Percentiles rank a stretch among this genome's conserved stretches.
These are phyloP conservation scores for Colaptes auratus DNA, from an alignment of 2,113 vertebrate genomes.

Conservation along the genomic window DNA sequence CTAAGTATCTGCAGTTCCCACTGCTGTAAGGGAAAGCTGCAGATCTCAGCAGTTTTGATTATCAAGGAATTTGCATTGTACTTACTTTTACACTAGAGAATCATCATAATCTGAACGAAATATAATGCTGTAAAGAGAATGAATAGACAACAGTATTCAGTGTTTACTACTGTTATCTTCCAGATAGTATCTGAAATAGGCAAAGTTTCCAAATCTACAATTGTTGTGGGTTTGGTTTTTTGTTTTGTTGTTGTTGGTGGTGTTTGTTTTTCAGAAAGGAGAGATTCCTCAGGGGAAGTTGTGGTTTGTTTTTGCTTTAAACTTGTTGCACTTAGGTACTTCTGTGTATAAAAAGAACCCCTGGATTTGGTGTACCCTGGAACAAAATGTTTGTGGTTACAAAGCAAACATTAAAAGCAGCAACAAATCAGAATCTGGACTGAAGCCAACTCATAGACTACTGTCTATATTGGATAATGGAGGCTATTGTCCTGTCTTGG, in stretches of 20 bases:
- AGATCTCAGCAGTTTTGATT: not conserved
- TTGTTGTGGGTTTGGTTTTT: not conserved
- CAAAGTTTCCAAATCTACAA: not conserved
- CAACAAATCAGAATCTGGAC: conserved; percentile 7
- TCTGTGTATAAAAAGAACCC: not conserved
- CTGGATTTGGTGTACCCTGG: not conserved
- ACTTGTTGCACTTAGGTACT: not conserved
- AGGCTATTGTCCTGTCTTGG: not conserved
- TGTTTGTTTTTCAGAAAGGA: not conserved
- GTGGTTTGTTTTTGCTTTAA: conserved; percentile 3
- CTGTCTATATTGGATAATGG: not conserved
- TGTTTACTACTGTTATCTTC: not conserved
- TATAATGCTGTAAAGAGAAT: not conserved
- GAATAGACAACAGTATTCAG: not conserved
- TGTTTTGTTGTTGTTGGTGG: not conserved
- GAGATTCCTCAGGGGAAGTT: not conserved
- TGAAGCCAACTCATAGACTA: not conserved
- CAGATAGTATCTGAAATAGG: not conserved
- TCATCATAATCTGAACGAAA: not conserved
- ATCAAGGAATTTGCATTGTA: not conserved
- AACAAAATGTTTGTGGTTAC: conserved; percentile 21
- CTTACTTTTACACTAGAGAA: not conserved
- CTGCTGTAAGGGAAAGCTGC: not conserved
- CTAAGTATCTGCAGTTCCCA: not conserved
- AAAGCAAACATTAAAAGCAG: conserved; percentile 12